Conservation (phyloP, 2,113 vertebrate species). For the Hemichromis elongatus region DNA sequence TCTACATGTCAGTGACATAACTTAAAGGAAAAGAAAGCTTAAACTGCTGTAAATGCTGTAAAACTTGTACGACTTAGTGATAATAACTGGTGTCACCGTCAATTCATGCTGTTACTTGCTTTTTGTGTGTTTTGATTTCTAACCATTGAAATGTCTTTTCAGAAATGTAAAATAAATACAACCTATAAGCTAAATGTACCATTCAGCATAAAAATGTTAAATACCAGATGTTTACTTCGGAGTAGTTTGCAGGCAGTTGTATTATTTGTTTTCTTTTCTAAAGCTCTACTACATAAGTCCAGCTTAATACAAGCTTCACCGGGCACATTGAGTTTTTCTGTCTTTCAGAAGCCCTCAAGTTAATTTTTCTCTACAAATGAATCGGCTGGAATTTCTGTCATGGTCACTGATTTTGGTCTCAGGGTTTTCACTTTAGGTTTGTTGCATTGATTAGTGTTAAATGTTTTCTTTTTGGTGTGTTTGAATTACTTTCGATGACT, state of each 20-base stretch:
- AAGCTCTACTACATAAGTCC: background rate
- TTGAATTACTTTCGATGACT: background rate
- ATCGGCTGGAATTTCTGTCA: background rate
- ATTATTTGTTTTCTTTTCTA: background rate
- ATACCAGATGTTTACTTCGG: background rate
- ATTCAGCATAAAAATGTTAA: background rate
- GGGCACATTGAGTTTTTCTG: accelerated
- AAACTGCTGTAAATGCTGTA: background rate
- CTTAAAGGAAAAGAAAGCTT: background rate
- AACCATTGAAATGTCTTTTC: background rate
- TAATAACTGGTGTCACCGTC: background rate
- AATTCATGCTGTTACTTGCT: background rate
- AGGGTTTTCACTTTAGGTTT: background rate
- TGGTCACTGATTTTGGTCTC: background rate
- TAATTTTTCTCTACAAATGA: background rate
- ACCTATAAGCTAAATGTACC: background rate
- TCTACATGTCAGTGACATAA: background rate
- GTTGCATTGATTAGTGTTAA: background rate
- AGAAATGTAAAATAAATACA: background rate
- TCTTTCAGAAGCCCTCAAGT: background rate
- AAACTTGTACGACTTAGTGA: background rate
- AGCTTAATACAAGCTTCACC: background rate
- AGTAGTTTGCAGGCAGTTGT: background rate
- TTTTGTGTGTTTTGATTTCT: background rate
- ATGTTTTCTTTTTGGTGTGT: background rate